phyloP scores from a whole-genome alignment of 2,888 invertebrate species.

The Prenolepis imparis region DNA sequence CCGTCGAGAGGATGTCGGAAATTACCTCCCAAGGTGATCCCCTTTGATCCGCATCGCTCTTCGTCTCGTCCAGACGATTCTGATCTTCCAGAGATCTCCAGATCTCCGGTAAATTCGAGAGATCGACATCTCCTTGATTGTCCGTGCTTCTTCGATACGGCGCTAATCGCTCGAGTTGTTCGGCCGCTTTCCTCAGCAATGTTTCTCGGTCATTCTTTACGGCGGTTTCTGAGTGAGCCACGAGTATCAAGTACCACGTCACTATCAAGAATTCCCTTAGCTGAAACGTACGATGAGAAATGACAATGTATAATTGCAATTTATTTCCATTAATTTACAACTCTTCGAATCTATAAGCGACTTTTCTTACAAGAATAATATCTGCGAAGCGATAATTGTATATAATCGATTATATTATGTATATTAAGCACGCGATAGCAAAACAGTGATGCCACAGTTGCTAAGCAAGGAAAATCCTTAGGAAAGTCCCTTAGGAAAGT shows the following conservation, averaged over 20 bases:
- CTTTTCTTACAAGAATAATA: not conserved
- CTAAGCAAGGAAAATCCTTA: not conserved
- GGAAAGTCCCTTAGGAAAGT: not conserved
- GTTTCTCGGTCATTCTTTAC: conserved; percentile 57
- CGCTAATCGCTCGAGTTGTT: conserved; percentile 81
- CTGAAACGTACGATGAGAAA: conserved; percentile 48
- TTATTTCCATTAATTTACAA: not conserved
- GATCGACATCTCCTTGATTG: conserved; percentile 20
- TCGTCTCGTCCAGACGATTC: conserved; percentile 22
- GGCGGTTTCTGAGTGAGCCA: conserved; percentile 66
- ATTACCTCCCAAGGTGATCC: conserved; percentile 46
- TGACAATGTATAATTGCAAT: not conserved
- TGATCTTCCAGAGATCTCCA: conserved; percentile 10
- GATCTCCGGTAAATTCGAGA: conserved; percentile 20
- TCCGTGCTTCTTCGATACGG: conserved; percentile 73
- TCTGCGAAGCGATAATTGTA: not conserved
- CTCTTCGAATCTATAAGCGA: not conserved
- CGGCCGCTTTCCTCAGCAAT: conserved; percentile 58
- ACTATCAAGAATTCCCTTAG: conserved; percentile 74
- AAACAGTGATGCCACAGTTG: too few species aligned
- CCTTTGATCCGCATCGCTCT: conserved; percentile 36
- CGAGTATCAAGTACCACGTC: conserved; percentile 68
- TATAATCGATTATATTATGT: not conserved
- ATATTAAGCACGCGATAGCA: too few species aligned
- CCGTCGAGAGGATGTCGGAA: conserved; percentile 64